These are phyloP conservation scores for Ailuropoda melanoleuca DNA, from an alignment of 2,113 vertebrate species.

Conservation along the genomic window DNA sequence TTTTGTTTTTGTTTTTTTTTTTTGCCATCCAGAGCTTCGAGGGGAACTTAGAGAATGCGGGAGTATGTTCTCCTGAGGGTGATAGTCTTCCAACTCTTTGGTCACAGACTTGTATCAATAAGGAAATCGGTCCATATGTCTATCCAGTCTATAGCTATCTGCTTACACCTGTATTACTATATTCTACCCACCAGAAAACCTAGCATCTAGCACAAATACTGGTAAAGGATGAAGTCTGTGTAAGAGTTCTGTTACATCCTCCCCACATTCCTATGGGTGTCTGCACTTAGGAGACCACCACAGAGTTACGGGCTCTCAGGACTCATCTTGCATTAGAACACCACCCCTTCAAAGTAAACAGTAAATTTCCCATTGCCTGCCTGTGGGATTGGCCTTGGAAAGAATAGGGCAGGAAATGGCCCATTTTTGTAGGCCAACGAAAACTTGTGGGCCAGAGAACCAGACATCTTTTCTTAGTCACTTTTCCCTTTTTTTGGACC, in stretches of 20 bases:
- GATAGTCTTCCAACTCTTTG: background rate
- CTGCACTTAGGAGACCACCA: background rate
- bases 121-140: background rate
- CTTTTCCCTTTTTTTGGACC: background rate
- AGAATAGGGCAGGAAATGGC: conserved; percentile 47
- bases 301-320: background rate
- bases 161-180: background rate
- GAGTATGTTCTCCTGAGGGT: background rate
- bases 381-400: conserved; percentile 45
- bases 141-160: background rate
- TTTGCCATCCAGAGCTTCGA: background rate
- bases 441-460: background rate
- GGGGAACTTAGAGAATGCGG: background rate
- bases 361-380: background rate
- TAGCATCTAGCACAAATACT: background rate
- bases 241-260: background rate
- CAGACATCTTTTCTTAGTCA: conserved; percentile 12
- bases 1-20: background rate
- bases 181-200: background rate
- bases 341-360: background rate
- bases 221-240: background rate
- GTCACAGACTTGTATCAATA: background rate
- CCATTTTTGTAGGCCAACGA: conserved; percentile 5
- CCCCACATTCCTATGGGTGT: background rate
- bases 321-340: background rate